These are phyloP conservation scores for Mactra quadrangularis DNA, from an alignment of 1,140 invertebrate genomes.

Conservation along the genomic window DNA sequence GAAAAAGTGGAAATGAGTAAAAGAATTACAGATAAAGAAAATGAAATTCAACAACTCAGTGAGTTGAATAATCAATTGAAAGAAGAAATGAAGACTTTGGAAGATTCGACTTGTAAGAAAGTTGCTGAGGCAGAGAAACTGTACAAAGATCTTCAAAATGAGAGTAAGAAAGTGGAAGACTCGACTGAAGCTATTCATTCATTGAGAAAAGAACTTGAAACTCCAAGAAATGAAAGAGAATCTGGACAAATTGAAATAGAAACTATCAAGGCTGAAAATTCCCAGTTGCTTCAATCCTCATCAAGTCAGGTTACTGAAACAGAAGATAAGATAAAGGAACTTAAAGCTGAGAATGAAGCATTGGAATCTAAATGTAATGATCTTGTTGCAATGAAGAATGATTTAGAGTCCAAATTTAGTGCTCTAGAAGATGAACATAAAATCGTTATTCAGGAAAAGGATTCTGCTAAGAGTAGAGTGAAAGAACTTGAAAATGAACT, in stretches of 20 bases:
- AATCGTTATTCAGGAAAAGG: not conserved
- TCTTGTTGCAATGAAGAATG: slow-evolving; percentile 22
- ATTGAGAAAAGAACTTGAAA: slow-evolving; percentile 28
- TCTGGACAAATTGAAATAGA: slow-evolving; percentile 22
- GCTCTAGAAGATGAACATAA: slow-evolving; percentile 21
- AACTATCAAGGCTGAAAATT: slow-evolving; percentile 42
- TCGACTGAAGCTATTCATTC: not conserved
- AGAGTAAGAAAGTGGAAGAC: slow-evolving; percentile 8
- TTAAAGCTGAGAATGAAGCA: slow-evolving; percentile 14
- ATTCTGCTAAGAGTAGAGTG: not conserved
- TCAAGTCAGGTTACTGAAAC: slow-evolving; percentile 38
- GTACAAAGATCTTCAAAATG: slow-evolving; percentile 20
- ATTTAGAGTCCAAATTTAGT: not conserved
- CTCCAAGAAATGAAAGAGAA: slow-evolving; percentile 38
- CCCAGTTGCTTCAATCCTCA: slow-evolving; percentile 12
- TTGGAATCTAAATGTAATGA: slow-evolving; percentile 35
- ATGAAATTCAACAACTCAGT: slow-evolving; percentile 24
- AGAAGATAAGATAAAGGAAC: slow-evolving; percentile 1
- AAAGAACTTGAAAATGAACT: slow-evolving; percentile 31
- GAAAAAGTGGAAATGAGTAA: not conserved
- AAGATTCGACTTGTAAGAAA: slow-evolving; percentile 6
- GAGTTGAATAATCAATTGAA: no score
- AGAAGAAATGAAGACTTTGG: slow-evolving; percentile 1
- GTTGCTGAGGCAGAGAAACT: slow-evolving; percentile 18
- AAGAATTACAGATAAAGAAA: not conserved